Percentiles rank a stretch among this genome's conserved stretches.
Conservation (phyloP, 2,888 invertebrate genomes). For the Trichopria drosophilae region DNA sequence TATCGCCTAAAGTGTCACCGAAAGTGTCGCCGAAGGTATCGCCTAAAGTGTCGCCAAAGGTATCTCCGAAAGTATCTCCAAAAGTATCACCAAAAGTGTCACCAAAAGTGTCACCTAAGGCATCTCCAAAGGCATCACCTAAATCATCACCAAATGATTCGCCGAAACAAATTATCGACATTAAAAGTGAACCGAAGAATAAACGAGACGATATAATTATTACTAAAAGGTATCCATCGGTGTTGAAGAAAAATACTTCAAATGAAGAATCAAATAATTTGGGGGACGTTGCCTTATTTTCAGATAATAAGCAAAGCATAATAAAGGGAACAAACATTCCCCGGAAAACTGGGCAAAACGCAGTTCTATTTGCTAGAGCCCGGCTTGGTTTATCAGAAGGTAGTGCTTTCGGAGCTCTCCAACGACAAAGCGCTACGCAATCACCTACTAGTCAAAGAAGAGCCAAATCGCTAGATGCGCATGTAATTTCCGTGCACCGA, state of each 20-base stretch:
- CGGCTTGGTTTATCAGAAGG: slow-evolving; percentile 82
- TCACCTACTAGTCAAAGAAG: slow-evolving; percentile 76
- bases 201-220: slow-evolving; percentile 17
- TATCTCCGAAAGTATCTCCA: slow-evolving; percentile 34
- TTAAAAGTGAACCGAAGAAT: slow-evolving; percentile 2
- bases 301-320: too few species aligned
- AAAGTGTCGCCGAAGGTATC: slow-evolving; percentile 41
- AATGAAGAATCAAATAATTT: slow-evolving; percentile 27
- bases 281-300: slow-evolving; percentile 54
- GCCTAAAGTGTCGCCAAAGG: slow-evolving; percentile 39
- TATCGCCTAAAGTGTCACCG: slow-evolving; percentile 22
- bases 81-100: slow-evolving; percentile 42
- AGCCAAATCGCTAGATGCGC: slow-evolving; percentile 82
- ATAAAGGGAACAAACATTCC: too few species aligned
- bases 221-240: slow-evolving; percentile 10
- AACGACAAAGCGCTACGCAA: slow-evolving; percentile 75
- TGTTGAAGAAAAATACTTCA: neutral
- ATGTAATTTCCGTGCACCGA: slow-evolving; percentile 77
- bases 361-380: slow-evolving; percentile 78
- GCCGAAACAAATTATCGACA: slow-evolving; percentile 50
- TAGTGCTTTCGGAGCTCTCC: slow-evolving; percentile 73
- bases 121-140: slow-evolving; percentile 56
- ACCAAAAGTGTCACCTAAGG: slow-evolving; percentile 37
- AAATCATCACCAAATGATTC: too few species aligned
- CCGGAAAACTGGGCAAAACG: slow-evolving; percentile 74